Percentiles rank a stretch among this genome's conserved stretches.
phyloP scores from a whole-genome alignment of 2,113 vertebrate genomes.

The mouse (Mus musculus) region DNA sequence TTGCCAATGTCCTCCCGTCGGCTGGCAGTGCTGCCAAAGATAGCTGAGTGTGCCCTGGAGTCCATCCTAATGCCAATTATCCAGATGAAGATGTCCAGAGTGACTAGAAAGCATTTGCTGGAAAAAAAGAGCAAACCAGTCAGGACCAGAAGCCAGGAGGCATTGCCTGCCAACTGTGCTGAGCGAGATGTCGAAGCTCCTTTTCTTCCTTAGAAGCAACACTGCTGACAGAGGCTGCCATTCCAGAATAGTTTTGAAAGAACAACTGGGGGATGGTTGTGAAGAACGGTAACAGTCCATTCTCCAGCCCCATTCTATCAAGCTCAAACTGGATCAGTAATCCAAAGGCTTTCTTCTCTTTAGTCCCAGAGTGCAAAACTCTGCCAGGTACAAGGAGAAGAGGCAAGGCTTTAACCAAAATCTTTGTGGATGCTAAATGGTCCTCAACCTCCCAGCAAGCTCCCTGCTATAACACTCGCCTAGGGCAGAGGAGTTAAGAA shows the following conservation, averaged over 20 bases:
- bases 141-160: neutral
- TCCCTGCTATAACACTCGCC: constrained; percentile 11
- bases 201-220: constrained; percentile 44
- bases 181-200: neutral
- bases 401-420: constrained; percentile 43
- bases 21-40: neutral
- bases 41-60: constrained; percentile 17
- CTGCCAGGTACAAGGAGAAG: neutral
- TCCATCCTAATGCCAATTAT: neutral
- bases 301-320: neutral
- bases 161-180: neutral
- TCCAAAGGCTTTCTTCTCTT: constrained; percentile 63
- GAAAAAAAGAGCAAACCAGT: neutral
- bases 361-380: constrained; percentile 52
- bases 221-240: neutral
- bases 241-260: constrained; percentile 46
- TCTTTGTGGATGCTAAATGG: constrained; percentile 3
- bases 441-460: constrained; percentile 31
- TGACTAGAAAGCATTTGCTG: neutral
- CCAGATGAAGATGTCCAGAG: constrained; percentile 27
- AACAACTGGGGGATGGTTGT: constrained; percentile 26
- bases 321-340: constrained; percentile 62
- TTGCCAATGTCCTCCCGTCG: neutral
- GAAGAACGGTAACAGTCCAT: constrained; percentile 9
- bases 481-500: neutral